Evolutionary conservation across 2,888 invertebrate species (phyloP).

Genomic region (Hirudinaria manillensis): DNA sequence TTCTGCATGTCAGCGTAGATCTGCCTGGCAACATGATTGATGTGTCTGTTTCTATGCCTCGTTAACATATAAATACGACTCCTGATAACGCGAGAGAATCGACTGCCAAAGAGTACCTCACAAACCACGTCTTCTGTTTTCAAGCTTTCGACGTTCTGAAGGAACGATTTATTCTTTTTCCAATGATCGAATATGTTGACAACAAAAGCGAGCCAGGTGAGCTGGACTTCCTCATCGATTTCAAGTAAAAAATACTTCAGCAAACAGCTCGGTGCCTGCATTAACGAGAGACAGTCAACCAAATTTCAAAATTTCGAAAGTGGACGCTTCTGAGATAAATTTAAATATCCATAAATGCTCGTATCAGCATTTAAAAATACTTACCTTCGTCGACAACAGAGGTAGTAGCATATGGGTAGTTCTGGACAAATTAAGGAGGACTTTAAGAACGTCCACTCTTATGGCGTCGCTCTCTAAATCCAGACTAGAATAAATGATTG

Average conservation of each 20-base stretch:
- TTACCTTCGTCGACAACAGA: not conserved
- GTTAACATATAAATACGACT: conserved; percentile 12
- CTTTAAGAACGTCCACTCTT: conserved; percentile 8
- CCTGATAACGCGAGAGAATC: not conserved
- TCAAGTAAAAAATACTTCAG: conserved; percentile 14
- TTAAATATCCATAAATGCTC: no score
- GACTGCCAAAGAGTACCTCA: not conserved
- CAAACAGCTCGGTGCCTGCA: conserved; percentile 10
- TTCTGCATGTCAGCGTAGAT: not conserved
- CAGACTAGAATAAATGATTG: not conserved
- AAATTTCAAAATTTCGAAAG: not conserved
- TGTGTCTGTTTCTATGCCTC: conserved; percentile 9
- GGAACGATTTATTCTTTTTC: not conserved
- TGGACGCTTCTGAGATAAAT: not conserved
- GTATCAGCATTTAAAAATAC: not conserved
- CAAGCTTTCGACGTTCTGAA: not conserved
- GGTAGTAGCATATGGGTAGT: not conserved
- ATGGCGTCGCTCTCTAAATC: not conserved
- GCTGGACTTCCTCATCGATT: conserved; percentile 13
- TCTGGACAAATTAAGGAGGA: not conserved
- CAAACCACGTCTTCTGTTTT: not conserved
- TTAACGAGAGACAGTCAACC: no score
- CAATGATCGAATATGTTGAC: not conserved
- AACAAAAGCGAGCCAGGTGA: conserved; percentile 12
- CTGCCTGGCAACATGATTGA: conserved; percentile 15